These are phyloP conservation scores for Hormiphora californensis DNA, from an alignment of 37 sponge, comb jelly and placozoan genomes.

Conservation along the genomic window DNA sequence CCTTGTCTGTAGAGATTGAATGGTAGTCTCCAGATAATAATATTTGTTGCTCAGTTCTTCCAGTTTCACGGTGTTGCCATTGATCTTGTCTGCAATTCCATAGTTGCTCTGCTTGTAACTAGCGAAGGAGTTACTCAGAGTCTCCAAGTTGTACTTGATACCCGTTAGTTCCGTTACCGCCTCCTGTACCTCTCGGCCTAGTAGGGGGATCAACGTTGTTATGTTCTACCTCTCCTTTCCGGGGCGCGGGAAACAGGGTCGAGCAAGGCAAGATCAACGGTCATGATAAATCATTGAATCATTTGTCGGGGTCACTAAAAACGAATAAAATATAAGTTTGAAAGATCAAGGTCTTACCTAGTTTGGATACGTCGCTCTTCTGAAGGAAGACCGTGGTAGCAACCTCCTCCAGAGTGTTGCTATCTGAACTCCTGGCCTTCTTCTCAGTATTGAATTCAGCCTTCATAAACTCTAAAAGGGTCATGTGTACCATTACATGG, in stretches of 20 bases:
- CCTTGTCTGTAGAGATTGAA: neutral
- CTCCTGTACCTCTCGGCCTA: neutral
- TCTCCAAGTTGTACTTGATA: neutral
- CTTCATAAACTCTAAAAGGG: neutral
- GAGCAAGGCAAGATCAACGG: too few relatives aligned
- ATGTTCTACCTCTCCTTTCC: too few relatives aligned
- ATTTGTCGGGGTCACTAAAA: too few relatives aligned
- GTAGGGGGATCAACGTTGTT: too few relatives aligned
- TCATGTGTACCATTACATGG: neutral
- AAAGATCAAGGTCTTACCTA: too few relatives aligned
- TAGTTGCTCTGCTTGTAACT: neutral
- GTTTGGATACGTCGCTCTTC: neutral
- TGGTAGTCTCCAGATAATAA: neutral
- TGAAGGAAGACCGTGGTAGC: conserved; percentile 1
- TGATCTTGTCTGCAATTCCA: neutral
- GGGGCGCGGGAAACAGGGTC: too few relatives aligned
- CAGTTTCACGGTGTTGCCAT: neutral
- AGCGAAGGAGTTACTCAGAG: conserved; percentile 7
- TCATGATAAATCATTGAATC: too few relatives aligned
- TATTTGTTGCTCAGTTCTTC: neutral
- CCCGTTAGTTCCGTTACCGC: neutral
- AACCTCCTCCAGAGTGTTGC: neutral
- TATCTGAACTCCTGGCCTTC: neutral
- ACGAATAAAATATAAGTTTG: too few relatives aligned
- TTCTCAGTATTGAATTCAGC: neutral